These are phyloP conservation scores for Griposia aprilina DNA, from an alignment of 2,888 invertebrate species.

Conservation along the genomic window DNA sequence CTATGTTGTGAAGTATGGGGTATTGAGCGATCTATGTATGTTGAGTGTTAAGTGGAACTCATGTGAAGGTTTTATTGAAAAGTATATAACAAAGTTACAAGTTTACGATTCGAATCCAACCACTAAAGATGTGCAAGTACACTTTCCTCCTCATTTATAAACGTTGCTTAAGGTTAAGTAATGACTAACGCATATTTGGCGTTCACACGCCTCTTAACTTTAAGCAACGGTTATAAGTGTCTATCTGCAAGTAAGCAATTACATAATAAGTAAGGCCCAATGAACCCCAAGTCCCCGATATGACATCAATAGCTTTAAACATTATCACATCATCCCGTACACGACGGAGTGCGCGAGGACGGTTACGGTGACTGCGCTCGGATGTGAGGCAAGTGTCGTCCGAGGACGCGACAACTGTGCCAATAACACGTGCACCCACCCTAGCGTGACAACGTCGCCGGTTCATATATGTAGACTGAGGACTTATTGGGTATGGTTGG, in stretches of 20 bases:
- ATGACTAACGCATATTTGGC: too few species aligned
- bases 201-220: too few species aligned
- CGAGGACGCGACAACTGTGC: constrained; percentile 75
- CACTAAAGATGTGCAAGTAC: too few species aligned
- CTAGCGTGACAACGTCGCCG: constrained; percentile 62
- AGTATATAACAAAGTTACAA: too few species aligned
- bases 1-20: not conserved
- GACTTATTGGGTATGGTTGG: constrained; percentile 15
- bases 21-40: not conserved
- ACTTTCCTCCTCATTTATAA: too few species aligned
- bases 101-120: too few species aligned
- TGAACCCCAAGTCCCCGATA: not conserved
- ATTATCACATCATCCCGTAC: constrained; percentile 58
- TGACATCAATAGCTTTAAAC: not conserved
- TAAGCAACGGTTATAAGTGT: too few species aligned
- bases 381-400: constrained; percentile 80
- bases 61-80: too few species aligned
- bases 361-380: constrained; percentile 78
- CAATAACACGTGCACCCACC: constrained; percentile 72
- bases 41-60: too few species aligned
- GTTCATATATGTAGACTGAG: constrained; percentile 25
- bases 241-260: not conserved
- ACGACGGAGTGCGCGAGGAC: constrained; percentile 24
- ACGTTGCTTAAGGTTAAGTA: too few species aligned
- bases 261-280: not conserved